phyloP scores from a whole-genome alignment of 2,797 vertebrate species.

The Labroides dimidiatus region DNA sequence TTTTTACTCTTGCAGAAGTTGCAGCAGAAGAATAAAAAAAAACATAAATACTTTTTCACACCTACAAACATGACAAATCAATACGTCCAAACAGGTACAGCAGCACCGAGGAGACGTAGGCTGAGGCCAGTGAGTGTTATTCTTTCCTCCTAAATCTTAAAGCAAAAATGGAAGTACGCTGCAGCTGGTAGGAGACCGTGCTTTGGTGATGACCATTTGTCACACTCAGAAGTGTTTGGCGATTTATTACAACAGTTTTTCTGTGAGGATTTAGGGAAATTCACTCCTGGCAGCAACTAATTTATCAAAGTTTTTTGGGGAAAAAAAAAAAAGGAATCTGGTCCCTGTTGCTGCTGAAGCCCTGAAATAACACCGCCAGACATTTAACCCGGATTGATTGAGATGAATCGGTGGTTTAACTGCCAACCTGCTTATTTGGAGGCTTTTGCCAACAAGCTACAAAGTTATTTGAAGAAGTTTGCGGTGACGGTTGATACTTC shows the following conservation, averaged over 20 bases:
- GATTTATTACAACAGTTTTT: neutral
- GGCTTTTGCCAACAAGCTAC: neutral
- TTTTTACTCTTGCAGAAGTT: neutral
- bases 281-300: neutral
- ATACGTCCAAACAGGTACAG: constrained; percentile 2
- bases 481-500: neutral
- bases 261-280: neutral
- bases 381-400: neutral
- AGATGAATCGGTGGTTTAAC: neutral
- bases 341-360: neutral
- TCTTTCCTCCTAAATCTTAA: neutral
- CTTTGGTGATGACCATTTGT: too few relatives aligned
- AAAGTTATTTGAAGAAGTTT: neutral
- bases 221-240: neutral
- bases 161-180: too few relatives aligned
- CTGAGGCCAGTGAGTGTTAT: neutral
- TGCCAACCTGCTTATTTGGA: neutral
- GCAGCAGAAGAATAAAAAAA: neutral
- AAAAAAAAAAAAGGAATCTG: neutral
- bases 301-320: neutral
- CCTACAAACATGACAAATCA: constrained; percentile 1
- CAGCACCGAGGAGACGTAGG: neutral
- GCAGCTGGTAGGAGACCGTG: too few relatives aligned
- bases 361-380: neutral
- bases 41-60: neutral